These are phyloP conservation scores for Odontamblyopus rebecca DNA, from an alignment of 2,797 vertebrate genomes.

Conservation along the genomic window DNA sequence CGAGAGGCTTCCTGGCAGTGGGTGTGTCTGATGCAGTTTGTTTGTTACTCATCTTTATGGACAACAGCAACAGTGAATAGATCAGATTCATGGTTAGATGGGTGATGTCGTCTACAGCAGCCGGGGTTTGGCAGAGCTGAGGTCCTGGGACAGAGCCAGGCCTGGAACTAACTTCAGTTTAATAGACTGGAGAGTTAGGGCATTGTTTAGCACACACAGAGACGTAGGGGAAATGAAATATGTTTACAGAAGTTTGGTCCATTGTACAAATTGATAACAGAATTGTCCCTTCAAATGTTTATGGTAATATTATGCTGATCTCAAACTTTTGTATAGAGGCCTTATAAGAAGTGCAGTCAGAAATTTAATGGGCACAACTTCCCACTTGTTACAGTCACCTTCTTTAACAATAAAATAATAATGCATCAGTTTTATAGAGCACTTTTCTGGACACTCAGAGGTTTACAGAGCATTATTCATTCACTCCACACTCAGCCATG, in stretches of 20 bases:
- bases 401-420: not conserved
- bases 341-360: not conserved
- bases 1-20: slow-evolving; percentile 67
- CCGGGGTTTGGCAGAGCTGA: slow-evolving; percentile 37
- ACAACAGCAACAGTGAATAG: slow-evolving; percentile 61
- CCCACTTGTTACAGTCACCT: not conserved
- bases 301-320: not conserved
- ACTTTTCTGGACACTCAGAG: no score
- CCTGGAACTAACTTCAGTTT: slow-evolving; percentile 44
- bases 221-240: not conserved
- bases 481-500: no score
- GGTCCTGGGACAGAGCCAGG: slow-evolving; percentile 45
- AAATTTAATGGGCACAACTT: not conserved
- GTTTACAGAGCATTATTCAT: no score
- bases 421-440: no score
- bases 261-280: not conserved
- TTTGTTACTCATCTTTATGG: slow-evolving; percentile 63
- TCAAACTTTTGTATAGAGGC: not conserved
- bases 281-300: not conserved
- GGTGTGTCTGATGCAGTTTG: slow-evolving; percentile 52
- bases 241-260: not conserved
- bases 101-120: slow-evolving; percentile 30
- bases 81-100: slow-evolving; percentile 52
- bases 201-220: slow-evolving; percentile 21
- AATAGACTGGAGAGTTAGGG: slow-evolving; percentile 46